Conservation (phyloP, 2,113 vertebrate species). For the Aramus guarauna region DNA sequence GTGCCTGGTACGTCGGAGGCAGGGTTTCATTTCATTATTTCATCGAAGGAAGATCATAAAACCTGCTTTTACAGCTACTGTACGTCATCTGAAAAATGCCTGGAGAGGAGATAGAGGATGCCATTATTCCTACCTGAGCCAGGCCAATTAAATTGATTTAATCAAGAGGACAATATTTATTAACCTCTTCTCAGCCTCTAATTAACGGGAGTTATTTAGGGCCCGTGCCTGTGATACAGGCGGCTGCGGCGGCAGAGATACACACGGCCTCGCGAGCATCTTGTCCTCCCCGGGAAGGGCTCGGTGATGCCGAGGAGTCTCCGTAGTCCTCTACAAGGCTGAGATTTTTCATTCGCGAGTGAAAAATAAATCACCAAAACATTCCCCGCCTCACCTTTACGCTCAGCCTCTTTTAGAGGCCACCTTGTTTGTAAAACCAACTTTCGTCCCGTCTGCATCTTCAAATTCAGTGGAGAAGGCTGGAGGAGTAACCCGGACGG, state of each 20-base stretch:
- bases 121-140: not conserved
- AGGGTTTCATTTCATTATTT: slow-evolving; percentile 20
- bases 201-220: not conserved
- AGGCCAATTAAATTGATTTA: not conserved
- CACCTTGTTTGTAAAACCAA: not conserved
- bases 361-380: not conserved
- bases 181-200: not conserved
- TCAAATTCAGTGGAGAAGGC: not conserved
- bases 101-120: not conserved
- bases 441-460: not conserved
- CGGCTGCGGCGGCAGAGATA: not conserved
- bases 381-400: not conserved
- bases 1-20: not conserved
- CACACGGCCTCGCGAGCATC: rapidly evolving
- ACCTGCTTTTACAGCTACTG: not conserved
- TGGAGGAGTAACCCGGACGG: rapidly evolving
- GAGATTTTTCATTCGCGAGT: not conserved
- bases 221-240: rapidly evolving
- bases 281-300: not conserved
- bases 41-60: not conserved
- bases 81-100: not conserved
- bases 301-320: not conserved
- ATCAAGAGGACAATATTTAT: not conserved
- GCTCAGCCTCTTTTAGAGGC: not conserved
- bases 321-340: not conserved